phyloP scores from a whole-genome alignment of 2,888 invertebrate species.

The Pardosa pseudoannulata region DNA sequence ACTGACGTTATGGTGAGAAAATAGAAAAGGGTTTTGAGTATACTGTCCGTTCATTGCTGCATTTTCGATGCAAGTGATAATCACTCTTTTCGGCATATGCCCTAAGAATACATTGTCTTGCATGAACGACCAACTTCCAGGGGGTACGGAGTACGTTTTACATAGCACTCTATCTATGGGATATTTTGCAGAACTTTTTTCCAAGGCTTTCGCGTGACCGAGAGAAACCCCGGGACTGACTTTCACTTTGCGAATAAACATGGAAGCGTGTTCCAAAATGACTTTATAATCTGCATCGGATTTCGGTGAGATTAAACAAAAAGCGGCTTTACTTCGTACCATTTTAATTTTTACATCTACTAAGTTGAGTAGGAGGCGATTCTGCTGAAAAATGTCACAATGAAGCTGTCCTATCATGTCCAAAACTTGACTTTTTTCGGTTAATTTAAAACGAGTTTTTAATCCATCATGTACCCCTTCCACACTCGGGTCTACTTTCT shows the following conservation, averaged over 20 bases:
- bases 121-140: slow-evolving; percentile 8
- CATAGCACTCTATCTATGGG: slow-evolving; percentile 24
- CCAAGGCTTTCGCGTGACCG: slow-evolving; percentile 20
- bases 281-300: slow-evolving; percentile 8
- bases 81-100: slow-evolving; percentile 9
- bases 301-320: slow-evolving; percentile 17
- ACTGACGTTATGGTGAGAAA: slow-evolving; percentile 73
- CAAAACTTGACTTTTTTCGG: not conserved
- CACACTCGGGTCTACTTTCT: not conserved
- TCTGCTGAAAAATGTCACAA: slow-evolving; percentile 45
- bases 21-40: slow-evolving; percentile 73
- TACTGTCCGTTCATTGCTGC: slow-evolving; percentile 73
- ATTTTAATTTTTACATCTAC: slow-evolving; percentile 45
- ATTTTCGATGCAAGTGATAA: slow-evolving; percentile 75
- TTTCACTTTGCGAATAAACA: slow-evolving; percentile 26
- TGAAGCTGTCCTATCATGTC: slow-evolving; percentile 58
- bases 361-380: slow-evolving; percentile 17
- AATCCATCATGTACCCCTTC: not conserved
- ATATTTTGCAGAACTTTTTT: slow-evolving; percentile 12
- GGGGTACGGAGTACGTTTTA: slow-evolving; percentile 17
- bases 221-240: slow-evolving; percentile 8
- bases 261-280: slow-evolving; percentile 9
- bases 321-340: slow-evolving; percentile 23
- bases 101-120: slow-evolving; percentile 24
- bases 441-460: not conserved